Conservation (phyloP, 1,140 invertebrate genomes). For the Tenebrio molitor region DNA sequence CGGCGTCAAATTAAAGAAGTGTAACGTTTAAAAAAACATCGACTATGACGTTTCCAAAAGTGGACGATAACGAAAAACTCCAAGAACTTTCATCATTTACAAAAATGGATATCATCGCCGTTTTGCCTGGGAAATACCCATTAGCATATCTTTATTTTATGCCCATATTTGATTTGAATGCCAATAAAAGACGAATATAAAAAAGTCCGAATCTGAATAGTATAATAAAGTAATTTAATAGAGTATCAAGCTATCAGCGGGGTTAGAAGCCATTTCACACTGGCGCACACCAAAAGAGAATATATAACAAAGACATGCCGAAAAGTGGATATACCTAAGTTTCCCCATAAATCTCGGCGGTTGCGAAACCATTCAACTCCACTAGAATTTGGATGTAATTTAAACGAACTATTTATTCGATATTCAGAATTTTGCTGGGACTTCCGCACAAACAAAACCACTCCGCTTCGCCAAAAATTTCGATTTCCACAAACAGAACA, state of each 20-base stretch:
- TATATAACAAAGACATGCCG: slow-evolving; percentile 26
- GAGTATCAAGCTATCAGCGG: slow-evolving; percentile 47
- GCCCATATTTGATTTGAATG: slow-evolving; percentile 32
- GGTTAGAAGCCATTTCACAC: slow-evolving; percentile 49
- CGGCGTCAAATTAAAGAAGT: background rate
- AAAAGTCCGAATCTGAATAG: slow-evolving; percentile 31
- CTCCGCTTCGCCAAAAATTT: too few species aligned
- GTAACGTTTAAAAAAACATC: too few species aligned
- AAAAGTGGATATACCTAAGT: slow-evolving; percentile 41
- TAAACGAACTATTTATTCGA: slow-evolving; percentile 4
- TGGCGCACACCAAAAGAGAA: slow-evolving; percentile 15
- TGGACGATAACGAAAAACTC: too few species aligned
- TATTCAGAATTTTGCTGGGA: background rate
- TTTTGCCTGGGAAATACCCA: slow-evolving; percentile 16
- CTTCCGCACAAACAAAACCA: background rate
- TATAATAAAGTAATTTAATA: slow-evolving; percentile 54
- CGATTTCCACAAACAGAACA: too few species aligned
- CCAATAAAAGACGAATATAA: slow-evolving; percentile 41
- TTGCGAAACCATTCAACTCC: slow-evolving; percentile 4
- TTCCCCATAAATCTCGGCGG: slow-evolving; percentile 35
- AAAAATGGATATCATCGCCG: too few species aligned
- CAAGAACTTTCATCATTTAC: too few species aligned
- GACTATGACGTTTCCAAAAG: too few species aligned
- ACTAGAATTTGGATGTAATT: background rate
- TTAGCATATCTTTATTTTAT: slow-evolving; percentile 37